These are phyloP conservation scores for Triplophysa yarkandensis DNA, from an alignment of 2,797 vertebrate species.

Conservation along the genomic window DNA sequence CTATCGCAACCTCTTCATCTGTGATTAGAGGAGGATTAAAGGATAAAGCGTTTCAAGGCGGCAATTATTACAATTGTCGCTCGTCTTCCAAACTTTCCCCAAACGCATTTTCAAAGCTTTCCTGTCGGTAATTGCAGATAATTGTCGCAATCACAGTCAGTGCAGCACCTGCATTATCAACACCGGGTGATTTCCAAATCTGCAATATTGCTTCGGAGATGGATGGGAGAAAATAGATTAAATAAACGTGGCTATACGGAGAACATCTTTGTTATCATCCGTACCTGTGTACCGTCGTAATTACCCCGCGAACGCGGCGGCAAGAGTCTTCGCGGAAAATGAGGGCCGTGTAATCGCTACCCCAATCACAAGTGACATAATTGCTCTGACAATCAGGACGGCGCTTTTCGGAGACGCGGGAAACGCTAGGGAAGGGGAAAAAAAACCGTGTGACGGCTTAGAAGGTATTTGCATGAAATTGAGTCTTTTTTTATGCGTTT, in stretches of 20 bases:
- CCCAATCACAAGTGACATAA: constrained; percentile 54
- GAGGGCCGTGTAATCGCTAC: constrained; percentile 51
- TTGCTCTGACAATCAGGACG: constrained; percentile 54
- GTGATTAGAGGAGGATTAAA: constrained; percentile 11
- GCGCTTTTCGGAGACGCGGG: constrained; percentile 21
- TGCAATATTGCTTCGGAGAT: constrained; percentile 15
- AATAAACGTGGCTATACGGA: constrained; percentile 22
- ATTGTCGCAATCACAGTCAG: constrained; percentile 51
- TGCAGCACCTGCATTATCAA: constrained; percentile 39
- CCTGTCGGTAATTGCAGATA: constrained; percentile 50
- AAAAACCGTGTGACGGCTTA: constrained; percentile 30
- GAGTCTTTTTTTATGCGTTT: constrained; percentile 32
- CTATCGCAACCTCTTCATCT: constrained; percentile 10
- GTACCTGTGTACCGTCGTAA: constrained; percentile 43
- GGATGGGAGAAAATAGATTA: constrained; percentile 12
- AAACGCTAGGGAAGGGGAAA: constrained; percentile 23
- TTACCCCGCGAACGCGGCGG: constrained; percentile 29
- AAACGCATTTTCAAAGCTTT: constrained; percentile 36
- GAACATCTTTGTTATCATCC: not conserved
- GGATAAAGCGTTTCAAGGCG: constrained; percentile 14
- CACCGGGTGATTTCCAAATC: not conserved
- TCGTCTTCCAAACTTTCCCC: constrained; percentile 31
- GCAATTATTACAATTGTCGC: constrained; percentile 39
- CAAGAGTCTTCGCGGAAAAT: constrained; percentile 23
- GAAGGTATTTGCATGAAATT: constrained; percentile 36